Evolutionary conservation across 2,888 invertebrate genomes (phyloP), one percentile per base, ranked within the genome.

Genomic region (Andrena chrysosceles): DNA sequence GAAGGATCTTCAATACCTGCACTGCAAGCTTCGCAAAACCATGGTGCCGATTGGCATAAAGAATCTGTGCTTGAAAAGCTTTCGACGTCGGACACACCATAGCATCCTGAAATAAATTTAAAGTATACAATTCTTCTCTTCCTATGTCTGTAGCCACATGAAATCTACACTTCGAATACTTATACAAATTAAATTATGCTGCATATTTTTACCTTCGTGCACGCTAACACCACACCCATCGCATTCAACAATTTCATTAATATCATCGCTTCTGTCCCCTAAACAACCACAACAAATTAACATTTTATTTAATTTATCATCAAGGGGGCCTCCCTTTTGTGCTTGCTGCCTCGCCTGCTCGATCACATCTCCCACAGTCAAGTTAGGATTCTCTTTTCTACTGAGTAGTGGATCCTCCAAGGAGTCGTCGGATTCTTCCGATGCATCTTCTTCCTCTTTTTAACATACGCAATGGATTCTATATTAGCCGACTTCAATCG

Each of bases 21-120:
- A 90, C 98, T 97, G 92, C 99, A 99, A 5, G 99, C 98, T 94
- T 99, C 99, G 95, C 99, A 99, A 94, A 99, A 99, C 99, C 99
- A 99, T 0, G 99, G 99, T 86, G 99, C 99, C 0, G 99, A 99
- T 35, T 99, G 98, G 73, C 98, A 98, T 0, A 98, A 97, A 16
- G 99, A 99, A 85, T 98, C 97, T 33, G 98, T 98, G 92, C 99
- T 99, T 5, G 98, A 97, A 84, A 98, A 96, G 94, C 98, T 98
- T 56, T 97, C 97, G 62, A 97, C 97, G 93, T 99, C 99, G 62
- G 98, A 97, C 54, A 99, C 97, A 6, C 99, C 99, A 94, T 99
- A 99, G 92, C 99, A 99, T 85, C 98, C 97, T 96, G 88, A 76
- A 85, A 85, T 72, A 71, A 42, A 71, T 60, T 66, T 26, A 2